Conservation (phyloP, 2,113 vertebrate genomes). For the Calonectris borealis region DNA sequence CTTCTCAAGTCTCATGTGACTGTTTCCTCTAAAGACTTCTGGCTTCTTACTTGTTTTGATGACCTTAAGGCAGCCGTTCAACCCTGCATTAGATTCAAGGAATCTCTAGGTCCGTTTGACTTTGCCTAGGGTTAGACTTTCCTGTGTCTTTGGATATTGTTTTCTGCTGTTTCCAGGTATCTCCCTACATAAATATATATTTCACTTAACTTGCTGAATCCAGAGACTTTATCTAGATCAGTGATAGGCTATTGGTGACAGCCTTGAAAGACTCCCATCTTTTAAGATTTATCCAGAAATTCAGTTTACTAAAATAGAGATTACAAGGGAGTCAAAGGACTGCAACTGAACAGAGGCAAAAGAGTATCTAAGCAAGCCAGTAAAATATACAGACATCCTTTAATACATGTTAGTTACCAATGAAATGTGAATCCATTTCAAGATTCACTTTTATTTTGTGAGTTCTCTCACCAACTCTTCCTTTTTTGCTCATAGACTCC, state of each 20-base stretch:
- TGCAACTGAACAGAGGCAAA: background rate
- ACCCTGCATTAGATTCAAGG: background rate
- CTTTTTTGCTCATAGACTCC: background rate
- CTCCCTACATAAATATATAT: background rate
- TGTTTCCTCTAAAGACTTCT: background rate
- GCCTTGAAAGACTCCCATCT: background rate
- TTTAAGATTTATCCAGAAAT: background rate
- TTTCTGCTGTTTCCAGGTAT: background rate
- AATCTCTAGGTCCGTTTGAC: background rate
- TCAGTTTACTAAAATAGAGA: background rate
- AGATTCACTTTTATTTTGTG: background rate
- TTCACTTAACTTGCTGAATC: background rate
- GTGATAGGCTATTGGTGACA: background rate
- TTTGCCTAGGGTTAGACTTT: background rate
- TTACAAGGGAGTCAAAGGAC: background rate
- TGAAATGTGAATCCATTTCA: background rate
- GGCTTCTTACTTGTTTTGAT: background rate
- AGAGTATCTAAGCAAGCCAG: background rate
- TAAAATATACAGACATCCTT: background rate
- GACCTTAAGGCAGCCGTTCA: background rate
- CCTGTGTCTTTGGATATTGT: background rate
- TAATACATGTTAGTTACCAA: background rate
- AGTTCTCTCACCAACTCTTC: background rate
- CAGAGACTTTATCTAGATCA: background rate
- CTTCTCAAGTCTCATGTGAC: background rate